Base-by-base conservation (phyloP, 2,888 invertebrate genomes). In the Minunthozetes semirufus region DNA sequence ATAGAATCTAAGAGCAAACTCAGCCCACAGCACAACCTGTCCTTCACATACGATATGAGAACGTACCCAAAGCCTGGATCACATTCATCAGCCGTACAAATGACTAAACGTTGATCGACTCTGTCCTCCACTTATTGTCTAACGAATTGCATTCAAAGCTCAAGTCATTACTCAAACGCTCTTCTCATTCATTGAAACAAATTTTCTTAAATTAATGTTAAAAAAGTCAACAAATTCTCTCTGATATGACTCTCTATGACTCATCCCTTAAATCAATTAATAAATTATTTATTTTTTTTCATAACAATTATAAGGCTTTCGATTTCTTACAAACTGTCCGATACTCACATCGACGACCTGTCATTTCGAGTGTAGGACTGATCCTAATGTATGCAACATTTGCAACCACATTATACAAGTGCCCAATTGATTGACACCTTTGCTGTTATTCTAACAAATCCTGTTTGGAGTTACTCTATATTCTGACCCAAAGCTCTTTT, bases 351-450 rank as follows among this genome's bases (percentile, higher is more conserved):
- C 22, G 15, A 4, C 3, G 13, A 29, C 27, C 59, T 27, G 19
- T n/a, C 50, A 50, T 50, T n/a, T 8, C 5, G 50, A 50, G 17
- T 50, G 50, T n/a, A 50, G 50, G 27, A 63, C 15, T 70, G 25
- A 25, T 70, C 70, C 22, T 1, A 70, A 38, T 33, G 70, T 70
- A 70, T 70, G 70, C 70, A 70, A 70, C 70, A 70, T 70, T 70
- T 70, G 70, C 70, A 59, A 42, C 27, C 66, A 48, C 48, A 70
- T 17, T 27, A 70, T 48, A 22, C 70, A 46, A 70, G 70, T 70
- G 25, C 27, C 46, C 22, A 70, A 68, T 48, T 19, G 46, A 46
- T 46, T 48, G 48, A 19, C 42, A 46, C 13, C 13, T 27, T 59
- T 50, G n/a, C 17, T 50, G 50, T 50, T 50, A 33, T 63, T 19